Evolutionary conservation across 1,140 invertebrate species (phyloP).

Genomic region (Phymastichus coffea): DNA sequence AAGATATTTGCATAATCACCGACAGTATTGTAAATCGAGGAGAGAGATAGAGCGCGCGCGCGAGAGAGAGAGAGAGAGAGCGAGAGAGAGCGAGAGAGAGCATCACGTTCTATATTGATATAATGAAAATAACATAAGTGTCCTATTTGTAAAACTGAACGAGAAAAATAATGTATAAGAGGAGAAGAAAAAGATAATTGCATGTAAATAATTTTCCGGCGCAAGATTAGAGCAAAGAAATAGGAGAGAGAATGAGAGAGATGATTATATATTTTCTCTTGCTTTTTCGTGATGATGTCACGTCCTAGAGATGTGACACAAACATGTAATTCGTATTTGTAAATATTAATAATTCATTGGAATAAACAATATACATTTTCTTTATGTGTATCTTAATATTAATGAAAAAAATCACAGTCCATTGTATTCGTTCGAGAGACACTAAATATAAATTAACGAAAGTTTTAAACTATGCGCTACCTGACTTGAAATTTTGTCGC

Average conservation of each 20-base stretch:
- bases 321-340: conserved; percentile 39
- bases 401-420: too few species aligned
- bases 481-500: too few species aligned
- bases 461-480: too few species aligned
- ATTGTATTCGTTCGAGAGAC: too few species aligned
- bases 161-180: neutral
- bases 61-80: neutral
- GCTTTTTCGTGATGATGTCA: conserved; percentile 33
- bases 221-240: too few species aligned
- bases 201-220: conserved; percentile 36
- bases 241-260: too few species aligned
- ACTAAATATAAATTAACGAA: too few species aligned
- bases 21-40: conserved; percentile 16
- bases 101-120: neutral
- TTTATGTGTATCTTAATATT: too few species aligned
- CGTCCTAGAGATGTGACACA: conserved; percentile 28
- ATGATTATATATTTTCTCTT: conserved; percentile 41
- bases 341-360: conserved; percentile 35
- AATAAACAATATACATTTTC: conserved; percentile 18
- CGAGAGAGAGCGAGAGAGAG: neutral
- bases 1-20: conserved; percentile 14
- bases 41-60: neutral
- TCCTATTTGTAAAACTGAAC: conserved; percentile 15
- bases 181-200: neutral
- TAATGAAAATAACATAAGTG: conserved; percentile 18